phyloP scores from a whole-genome alignment of 2,113 vertebrate genomes.

The Podarcis cretensis region DNA sequence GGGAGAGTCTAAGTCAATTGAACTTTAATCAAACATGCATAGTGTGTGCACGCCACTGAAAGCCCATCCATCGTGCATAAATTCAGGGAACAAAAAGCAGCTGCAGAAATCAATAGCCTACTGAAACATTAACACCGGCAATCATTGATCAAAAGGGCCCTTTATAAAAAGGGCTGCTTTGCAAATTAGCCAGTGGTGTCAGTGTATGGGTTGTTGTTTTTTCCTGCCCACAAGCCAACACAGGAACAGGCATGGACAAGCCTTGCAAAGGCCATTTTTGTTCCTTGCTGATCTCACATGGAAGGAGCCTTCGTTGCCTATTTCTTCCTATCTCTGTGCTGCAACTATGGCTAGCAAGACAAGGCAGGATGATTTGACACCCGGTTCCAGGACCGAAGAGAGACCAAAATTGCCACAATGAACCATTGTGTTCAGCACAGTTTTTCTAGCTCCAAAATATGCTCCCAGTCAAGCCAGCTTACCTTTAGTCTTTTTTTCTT shows the following conservation, averaged over 20 bases:
- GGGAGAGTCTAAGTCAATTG: slow-evolving; percentile 81
- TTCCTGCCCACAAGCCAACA: slow-evolving; percentile 77
- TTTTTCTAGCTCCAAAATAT: not conserved
- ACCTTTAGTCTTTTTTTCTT: not conserved
- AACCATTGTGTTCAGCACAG: not conserved
- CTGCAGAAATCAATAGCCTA: slow-evolving; percentile 90
- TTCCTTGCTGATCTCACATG: slow-evolving; percentile 48
- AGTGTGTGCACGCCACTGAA: slow-evolving; percentile 69
- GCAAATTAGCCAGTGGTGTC: slow-evolving; percentile 80
- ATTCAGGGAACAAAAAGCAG: slow-evolving; percentile 87
- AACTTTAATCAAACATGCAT: slow-evolving; percentile 97
- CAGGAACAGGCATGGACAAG: slow-evolving; percentile 70
- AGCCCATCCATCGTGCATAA: slow-evolving; percentile 75
- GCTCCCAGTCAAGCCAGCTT: not conserved
- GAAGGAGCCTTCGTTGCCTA: slow-evolving; percentile 50
- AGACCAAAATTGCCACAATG: not conserved
- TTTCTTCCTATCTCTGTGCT: not conserved
- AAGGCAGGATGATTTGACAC: not conserved
- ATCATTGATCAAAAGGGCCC: slow-evolving; percentile 88
- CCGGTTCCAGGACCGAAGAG: not conserved
- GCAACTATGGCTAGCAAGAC: not conserved
- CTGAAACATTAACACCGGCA: slow-evolving; percentile 93
- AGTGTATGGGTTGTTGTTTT: slow-evolving; percentile 26
- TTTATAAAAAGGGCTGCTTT: slow-evolving; percentile 82
- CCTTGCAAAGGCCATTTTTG: slow-evolving; percentile 63